phyloP scores from a whole-genome alignment of 2,888 invertebrate genomes.

The Anticlea derivata region DNA sequence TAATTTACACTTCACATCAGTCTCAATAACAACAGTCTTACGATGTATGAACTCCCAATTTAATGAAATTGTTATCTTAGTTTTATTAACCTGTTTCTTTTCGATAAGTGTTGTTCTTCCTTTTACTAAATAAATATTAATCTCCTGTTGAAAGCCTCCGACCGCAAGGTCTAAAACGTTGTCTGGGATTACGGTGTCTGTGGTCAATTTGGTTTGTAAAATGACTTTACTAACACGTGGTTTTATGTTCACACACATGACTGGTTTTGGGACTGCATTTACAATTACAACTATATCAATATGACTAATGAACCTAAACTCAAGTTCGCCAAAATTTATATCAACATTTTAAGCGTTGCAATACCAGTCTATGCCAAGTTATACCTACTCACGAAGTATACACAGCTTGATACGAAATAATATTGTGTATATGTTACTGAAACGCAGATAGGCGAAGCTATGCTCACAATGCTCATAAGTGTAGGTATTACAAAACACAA shows the following conservation, averaged over 20 bases:
- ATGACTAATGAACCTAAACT: not conserved
- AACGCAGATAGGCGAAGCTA: conserved; percentile 37
- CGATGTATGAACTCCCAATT: conserved; percentile 38
- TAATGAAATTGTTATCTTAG: conserved; percentile 38
- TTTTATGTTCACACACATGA: conserved; percentile 55
- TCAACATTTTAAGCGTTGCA: conserved; percentile 21
- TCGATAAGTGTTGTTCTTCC: conserved; percentile 47
- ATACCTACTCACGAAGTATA: conserved; percentile 22
- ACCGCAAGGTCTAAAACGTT: conserved; percentile 78
- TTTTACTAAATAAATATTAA: conserved; percentile 66
- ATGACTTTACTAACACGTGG: conserved; percentile 53
- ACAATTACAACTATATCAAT: conserved; percentile 40
- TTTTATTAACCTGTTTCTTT: conserved; percentile 35
- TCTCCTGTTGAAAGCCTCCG: conserved; percentile 76
- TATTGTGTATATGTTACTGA: conserved; percentile 27
- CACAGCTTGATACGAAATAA: conserved; percentile 35
- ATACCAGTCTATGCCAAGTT: conserved; percentile 28
- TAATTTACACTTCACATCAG: conserved; percentile 13
- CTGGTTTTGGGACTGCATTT: conserved; percentile 52
- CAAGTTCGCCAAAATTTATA: not conserved
- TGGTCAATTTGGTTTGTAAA: conserved; percentile 82
- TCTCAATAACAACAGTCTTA: conserved; percentile 14
- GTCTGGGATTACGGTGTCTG: conserved; percentile 80
- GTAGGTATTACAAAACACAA: conserved; percentile 31
- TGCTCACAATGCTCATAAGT: conserved; percentile 39